Evolutionary conservation across 1,140 invertebrate species (phyloP).

Genomic region (Orius laevigatus): DNA sequence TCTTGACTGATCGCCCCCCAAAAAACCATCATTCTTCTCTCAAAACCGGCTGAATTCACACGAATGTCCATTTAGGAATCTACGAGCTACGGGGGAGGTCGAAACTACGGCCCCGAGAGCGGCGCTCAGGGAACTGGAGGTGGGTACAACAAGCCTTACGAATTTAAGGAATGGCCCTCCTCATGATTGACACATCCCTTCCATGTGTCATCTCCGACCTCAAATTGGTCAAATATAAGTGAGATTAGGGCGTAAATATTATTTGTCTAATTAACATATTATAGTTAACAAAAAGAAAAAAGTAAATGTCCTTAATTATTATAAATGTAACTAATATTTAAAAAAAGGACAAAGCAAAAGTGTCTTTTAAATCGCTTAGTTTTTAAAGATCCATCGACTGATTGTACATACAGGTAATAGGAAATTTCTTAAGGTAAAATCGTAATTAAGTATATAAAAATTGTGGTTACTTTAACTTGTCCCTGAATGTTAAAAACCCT

Average conservation of each 20-base stretch:
- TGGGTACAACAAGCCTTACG: constrained; percentile 40
- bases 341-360: constrained; percentile 20
- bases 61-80: constrained; percentile 27
- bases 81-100: constrained; percentile 28
- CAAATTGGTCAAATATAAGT: constrained; percentile 18
- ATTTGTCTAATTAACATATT: constrained; percentile 15
- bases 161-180: constrained; percentile 42
- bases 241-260: constrained; percentile 22
- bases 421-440: constrained; percentile 23
- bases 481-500: constrained; percentile 20
- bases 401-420: constrained; percentile 25
- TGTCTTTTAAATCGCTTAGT: constrained; percentile 22
- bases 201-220: constrained; percentile 18
- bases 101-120: constrained; percentile 22
- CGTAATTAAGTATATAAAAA: constrained; percentile 20
- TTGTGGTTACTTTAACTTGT: constrained; percentile 23
- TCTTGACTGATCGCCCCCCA: constrained; percentile 1
- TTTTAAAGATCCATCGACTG: constrained; percentile 22
- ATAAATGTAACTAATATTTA: constrained; percentile 18
- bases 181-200: constrained; percentile 31
- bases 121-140: constrained; percentile 34
- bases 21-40: too few species aligned
- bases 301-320: constrained; percentile 18
- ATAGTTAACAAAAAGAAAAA: constrained; percentile 11
- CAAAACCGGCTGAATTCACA: too few species aligned